Evolutionary conservation across 2,888 invertebrate species (phyloP).

Genomic region (Autographa gamma): DNA sequence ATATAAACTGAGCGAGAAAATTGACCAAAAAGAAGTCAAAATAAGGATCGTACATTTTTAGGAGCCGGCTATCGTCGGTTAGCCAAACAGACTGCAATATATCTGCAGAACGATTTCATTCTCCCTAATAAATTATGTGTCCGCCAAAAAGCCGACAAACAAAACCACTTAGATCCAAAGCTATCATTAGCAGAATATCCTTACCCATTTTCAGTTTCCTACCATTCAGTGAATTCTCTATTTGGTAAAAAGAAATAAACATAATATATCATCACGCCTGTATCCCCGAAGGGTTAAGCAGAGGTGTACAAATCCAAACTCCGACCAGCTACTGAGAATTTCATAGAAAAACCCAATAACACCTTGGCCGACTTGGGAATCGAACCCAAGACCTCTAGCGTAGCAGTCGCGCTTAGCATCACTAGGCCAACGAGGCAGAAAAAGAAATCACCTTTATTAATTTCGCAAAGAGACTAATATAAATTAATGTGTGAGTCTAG

Average conservation of each 20-base stretch:
- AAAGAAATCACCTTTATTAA: slow-evolving; percentile 51
- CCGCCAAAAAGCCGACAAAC: slow-evolving; percentile 73
- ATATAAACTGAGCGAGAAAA: background rate
- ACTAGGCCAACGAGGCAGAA: too few species aligned
- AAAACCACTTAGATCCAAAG: slow-evolving; percentile 71
- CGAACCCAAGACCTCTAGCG: too few species aligned
- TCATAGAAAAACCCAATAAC: too few species aligned
- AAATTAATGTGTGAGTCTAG: slow-evolving; percentile 19
- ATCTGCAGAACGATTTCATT: slow-evolving; percentile 66
- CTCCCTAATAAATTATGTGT: slow-evolving; percentile 71
- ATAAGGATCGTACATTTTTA: slow-evolving; percentile 38
- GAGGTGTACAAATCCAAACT: too few species aligned
- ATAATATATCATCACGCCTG: too few species aligned
- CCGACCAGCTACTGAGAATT: too few species aligned
- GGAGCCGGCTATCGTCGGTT: slow-evolving; percentile 38
- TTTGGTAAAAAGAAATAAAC: slow-evolving; percentile 55
- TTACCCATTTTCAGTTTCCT: slow-evolving; percentile 49
- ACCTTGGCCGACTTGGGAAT: too few species aligned
- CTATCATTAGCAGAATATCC: slow-evolving; percentile 66
- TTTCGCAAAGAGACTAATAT: slow-evolving; percentile 46
- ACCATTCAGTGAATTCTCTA: slow-evolving; percentile 53
- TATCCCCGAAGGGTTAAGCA: too few species aligned
- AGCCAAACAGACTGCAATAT: slow-evolving; percentile 62
- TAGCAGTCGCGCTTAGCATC: too few species aligned
- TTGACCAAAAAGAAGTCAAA: slow-evolving; percentile 23